A percentile compares a stretch with the other conserved stretches of the same genome.
Evolutionary conservation across 2,888 invertebrate species (phyloP).

Genomic region (Nomada ferruginata): DNA sequence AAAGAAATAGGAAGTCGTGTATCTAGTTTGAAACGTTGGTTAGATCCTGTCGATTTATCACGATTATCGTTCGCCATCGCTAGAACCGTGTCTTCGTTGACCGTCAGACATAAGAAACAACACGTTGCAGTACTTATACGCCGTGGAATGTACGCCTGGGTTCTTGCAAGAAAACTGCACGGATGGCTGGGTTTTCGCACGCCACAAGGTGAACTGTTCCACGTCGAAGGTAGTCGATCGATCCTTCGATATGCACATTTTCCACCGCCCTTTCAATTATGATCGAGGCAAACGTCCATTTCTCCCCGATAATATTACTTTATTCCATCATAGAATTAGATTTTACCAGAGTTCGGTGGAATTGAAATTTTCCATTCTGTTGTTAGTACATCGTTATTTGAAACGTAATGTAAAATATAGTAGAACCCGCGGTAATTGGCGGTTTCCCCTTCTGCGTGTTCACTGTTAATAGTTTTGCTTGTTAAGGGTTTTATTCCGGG

Average conservation of each 20-base stretch:
- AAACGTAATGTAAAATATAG: not conserved
- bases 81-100: not conserved
- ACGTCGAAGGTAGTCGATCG: constrained; percentile 39
- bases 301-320: no score
- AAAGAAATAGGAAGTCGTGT: no score
- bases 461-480: constrained; percentile 6
- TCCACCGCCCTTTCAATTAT: constrained; percentile 11
- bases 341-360: not conserved
- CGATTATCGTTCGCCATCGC: not conserved
- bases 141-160: constrained; percentile 54
- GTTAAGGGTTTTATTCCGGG: constrained; percentile 1
- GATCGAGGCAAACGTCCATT: not conserved
- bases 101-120: not conserved
- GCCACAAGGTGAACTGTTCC: constrained; percentile 52
- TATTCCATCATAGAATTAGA: no score
- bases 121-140: constrained; percentile 30
- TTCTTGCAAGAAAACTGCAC: constrained; percentile 58
- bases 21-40: no score
- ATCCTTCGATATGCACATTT: constrained; percentile 23
- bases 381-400: not conserved
- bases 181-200: constrained; percentile 67
- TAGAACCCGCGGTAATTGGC: not conserved
- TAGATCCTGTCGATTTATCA: not conserved
- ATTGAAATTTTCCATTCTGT: not conserved
- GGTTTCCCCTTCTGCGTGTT: not conserved